Conservation (phyloP, 2,888 invertebrate species). For the Tachina lurida region DNA sequence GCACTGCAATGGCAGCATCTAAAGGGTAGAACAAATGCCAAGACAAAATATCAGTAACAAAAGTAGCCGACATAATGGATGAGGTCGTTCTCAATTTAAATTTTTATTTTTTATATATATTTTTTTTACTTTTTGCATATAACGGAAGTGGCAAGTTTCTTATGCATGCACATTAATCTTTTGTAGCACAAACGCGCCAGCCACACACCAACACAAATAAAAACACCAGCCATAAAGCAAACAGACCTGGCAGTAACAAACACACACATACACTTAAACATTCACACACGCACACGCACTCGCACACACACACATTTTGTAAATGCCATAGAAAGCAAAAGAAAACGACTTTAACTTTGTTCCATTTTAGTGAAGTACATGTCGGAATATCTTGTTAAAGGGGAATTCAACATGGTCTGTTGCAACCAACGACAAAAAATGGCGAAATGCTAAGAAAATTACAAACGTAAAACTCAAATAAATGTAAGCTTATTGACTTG, state of each 20-base stretch:
- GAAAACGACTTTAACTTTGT: conserved; percentile 1
- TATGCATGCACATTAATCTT: conserved; percentile 67
- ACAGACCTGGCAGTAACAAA: background rate
- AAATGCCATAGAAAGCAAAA: background rate
- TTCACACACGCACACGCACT: background rate
- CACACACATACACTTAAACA: background rate
- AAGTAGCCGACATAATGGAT: conserved; percentile 54
- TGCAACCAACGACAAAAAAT: conserved; percentile 2
- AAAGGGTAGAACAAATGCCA: conserved; percentile 16
- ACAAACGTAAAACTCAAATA: conserved; percentile 30
- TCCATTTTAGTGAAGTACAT: conserved; percentile 33
- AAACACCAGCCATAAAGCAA: conserved; percentile 15
- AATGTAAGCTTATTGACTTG: conserved; percentile 45
- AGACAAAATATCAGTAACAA: conserved; percentile 46
- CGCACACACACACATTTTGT: no score
- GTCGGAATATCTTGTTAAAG: conserved; percentile 42
- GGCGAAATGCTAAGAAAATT: conserved; percentile 14
- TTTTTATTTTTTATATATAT: background rate
- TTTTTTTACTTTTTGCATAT: conserved; percentile 24
- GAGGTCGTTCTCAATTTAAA: conserved; percentile 49
- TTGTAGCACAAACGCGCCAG: conserved; percentile 35
- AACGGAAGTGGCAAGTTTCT: conserved; percentile 63
- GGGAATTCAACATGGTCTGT: conserved; percentile 45
- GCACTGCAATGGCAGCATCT: conserved; percentile 16
- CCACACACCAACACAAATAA: conserved; percentile 21